phyloP scores from a whole-genome alignment of 1,140 invertebrate genomes.

The Ruditapes philippinarum region DNA sequence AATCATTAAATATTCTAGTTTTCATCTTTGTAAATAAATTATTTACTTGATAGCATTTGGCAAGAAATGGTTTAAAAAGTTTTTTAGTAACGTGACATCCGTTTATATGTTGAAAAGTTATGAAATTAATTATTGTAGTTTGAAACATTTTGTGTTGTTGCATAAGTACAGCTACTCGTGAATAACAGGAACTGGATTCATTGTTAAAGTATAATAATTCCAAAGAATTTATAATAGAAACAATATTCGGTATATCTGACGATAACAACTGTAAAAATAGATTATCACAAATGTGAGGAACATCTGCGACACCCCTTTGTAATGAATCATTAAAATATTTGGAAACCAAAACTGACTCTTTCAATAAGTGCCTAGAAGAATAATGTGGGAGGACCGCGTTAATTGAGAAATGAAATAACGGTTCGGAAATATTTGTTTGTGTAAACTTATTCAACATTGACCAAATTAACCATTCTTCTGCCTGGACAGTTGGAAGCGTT shows the following conservation, averaged over 20 bases:
- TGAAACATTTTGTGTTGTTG: too few relatives aligned
- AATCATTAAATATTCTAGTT: too few relatives aligned
- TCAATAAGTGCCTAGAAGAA: too few relatives aligned
- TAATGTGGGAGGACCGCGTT: too few relatives aligned
- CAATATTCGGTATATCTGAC: too few relatives aligned
- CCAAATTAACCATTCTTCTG: constrained; percentile 4
- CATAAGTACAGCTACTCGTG: too few relatives aligned
- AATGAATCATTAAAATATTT: not conserved
- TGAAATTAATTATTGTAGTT: not conserved
- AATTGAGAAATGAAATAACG: not conserved
- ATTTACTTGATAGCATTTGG: not conserved
- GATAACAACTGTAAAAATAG: too few relatives aligned
- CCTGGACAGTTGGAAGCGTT: not conserved
- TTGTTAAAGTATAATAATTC: too few relatives aligned
- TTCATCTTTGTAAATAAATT: not conserved
- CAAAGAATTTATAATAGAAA: too few relatives aligned
- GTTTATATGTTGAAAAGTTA: too few relatives aligned
- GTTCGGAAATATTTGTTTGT: not conserved
- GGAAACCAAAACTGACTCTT: not conserved
- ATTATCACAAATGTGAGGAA: too few relatives aligned
- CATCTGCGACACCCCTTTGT: not conserved
- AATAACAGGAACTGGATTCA: too few relatives aligned
- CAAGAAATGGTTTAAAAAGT: not conserved
- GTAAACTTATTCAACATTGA: not conserved
- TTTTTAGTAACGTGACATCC: not conserved